Base-by-base conservation (phyloP, 1,140 invertebrate genomes). In the Cyrtorhinus lividipennis region DNA sequence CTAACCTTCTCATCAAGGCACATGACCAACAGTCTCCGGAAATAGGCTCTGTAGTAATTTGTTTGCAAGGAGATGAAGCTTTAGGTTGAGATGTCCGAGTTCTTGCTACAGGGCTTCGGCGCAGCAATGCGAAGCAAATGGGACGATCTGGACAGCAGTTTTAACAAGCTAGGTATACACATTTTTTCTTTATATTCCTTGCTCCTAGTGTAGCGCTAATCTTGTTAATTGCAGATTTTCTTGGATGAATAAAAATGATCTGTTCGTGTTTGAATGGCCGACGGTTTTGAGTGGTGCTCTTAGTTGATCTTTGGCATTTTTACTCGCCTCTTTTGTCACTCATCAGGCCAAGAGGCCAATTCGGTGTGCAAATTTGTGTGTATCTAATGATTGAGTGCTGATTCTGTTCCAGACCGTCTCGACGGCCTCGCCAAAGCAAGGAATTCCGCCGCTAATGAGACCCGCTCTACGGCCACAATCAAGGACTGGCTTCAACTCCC, bases 401-500 rank as follows among this genome's bases (percentile, higher is more conserved):
- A n/a, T 59, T 63, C 48, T 67, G 62, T 83, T 83, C 8, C 75
- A 95, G 92, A 92, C 70, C 86, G 88, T 66, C 79, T 96, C 73
- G 92, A 96, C 78, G 92, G 92, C 56, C 72, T 86, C 27, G 73
- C 73, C 0, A 83, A 78, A 68, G 78, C 76, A 66, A 76, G 80
- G 65, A n/a, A n/a, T n/a, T n/a, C n/a, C n/a, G n/a, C n/a, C n/a
- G n/a, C n/a, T n/a, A n/a, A n/a, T n/a, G n/a, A n/a, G n/a, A n/a
- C n/a, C n/a, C n/a, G n/a, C n/a, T n/a, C n/a, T n/a, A 72, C 77
- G 30, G 72, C 79, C n/a, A 70, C 72, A 26, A 89, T 95, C 81
- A 90, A 93, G 74, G 90, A 95, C 71, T 96, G 90, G 79, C 79
- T 96, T 59, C 88, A 90, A 75, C 73, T 93, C 73, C 86, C 91